These are phyloP conservation scores for Leptinotarsa lineolata DNA, from an alignment of 1,140 invertebrate species.

Conservation along the genomic window DNA sequence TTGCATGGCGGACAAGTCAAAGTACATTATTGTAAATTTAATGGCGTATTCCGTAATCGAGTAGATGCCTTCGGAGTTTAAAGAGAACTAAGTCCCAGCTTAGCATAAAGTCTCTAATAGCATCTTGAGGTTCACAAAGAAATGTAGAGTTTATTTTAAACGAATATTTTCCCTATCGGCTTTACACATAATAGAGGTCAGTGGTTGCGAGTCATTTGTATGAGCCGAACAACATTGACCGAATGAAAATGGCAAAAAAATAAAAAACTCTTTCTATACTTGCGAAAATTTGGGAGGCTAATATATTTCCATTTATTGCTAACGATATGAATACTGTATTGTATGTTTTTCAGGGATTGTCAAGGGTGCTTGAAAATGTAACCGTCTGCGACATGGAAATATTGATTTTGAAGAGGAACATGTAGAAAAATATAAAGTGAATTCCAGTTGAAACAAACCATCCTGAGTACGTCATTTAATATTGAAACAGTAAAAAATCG, in stretches of 20 bases:
- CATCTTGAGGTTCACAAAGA: slow-evolving; percentile 1
- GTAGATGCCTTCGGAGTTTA: not conserved
- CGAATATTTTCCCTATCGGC: slow-evolving; percentile 1
- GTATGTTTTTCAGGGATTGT: not conserved
- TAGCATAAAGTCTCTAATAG: slow-evolving; percentile 8
- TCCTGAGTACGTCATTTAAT: no score
- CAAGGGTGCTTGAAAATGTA: slow-evolving; percentile 27
- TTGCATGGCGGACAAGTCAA: not conserved
- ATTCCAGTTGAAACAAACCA: no score
- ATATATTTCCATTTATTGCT: no score
- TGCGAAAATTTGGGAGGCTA: no score
- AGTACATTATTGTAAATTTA: not conserved
- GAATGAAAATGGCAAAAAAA: not conserved
- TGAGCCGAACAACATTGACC: not conserved
- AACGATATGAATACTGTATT: no score
- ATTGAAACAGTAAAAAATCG: no score
- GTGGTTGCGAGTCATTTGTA: slow-evolving; percentile 2
- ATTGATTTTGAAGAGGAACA: no score
- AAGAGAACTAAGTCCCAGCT: not conserved
- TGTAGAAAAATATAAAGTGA: no score
- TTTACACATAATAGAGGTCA: not conserved
- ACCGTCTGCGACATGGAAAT: slow-evolving; percentile 36
- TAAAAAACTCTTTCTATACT: no score
- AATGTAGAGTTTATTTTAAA: not conserved
- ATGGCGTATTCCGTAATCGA: slow-evolving; percentile 2